Base-by-base conservation (phyloP, 2,113 vertebrate species). In the Clarias gariepinus region DNA sequence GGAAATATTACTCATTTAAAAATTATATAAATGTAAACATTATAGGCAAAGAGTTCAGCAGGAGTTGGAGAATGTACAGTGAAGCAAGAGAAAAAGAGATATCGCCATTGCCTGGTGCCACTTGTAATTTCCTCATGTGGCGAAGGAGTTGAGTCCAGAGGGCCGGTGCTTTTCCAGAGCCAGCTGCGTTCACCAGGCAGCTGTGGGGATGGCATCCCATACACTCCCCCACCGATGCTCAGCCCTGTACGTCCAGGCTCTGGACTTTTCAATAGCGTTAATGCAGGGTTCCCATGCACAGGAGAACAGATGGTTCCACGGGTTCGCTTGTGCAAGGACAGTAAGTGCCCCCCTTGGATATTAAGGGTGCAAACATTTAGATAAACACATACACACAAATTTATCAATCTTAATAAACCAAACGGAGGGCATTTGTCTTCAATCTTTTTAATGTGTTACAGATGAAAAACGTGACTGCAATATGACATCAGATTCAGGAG, bases 191-290 rank as follows among this genome's bases (percentile, higher is more conserved):
- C 96, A 33, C 94, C 95, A 0, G 92, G 94, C 10, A 82, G 94
- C 2, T 92, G 94, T 0, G 95, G 94, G 1, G 94, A 94, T 4
- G 93, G 93, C 1, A 93, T 93, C 8, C 94, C 95, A 18, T 97
- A 97, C 93, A 97, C 96, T 36, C 96, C 96, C 0, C 96, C 96
- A 0, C 97, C 97, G 0, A 97, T 97, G 96, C 96, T 97, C 23
- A 97, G 96, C 61, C 97, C 97, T 0, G 93, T 94, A 81, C 96
- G 97, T n/a, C 96, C 96, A 4, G 97, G 96, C 0, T 96, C 97
- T 0, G 97, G 97, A 36, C 96, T 97, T 87, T 97, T 97, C 94
- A 96, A 93, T 91, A 96, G 91, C 2, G 94, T 96, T 21, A 93
- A 94, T 86, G 85, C 86, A 77, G 91, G 92, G 0, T 92, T 91